A percentile compares a stretch with the other conserved stretches of the same genome.
Conservation (phyloP, 2,888 invertebrate genomes). For the Polyploca ridens region DNA sequence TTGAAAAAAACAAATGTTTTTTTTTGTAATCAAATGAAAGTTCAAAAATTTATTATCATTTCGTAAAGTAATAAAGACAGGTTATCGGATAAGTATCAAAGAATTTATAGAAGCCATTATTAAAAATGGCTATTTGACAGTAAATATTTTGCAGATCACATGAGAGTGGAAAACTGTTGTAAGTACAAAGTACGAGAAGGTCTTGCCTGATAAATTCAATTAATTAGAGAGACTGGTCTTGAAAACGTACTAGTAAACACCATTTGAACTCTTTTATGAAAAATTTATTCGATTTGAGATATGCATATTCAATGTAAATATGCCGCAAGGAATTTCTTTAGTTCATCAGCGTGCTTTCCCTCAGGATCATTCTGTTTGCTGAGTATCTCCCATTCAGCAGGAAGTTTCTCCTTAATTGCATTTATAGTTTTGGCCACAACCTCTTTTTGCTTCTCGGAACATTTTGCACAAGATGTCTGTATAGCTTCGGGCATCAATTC, state of each 20-base stretch:
- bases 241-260: not conserved
- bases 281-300: too few species aligned
- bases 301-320: conserved; percentile 18
- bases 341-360: conserved; percentile 80
- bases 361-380: conserved; percentile 86
- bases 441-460: conserved; percentile 85
- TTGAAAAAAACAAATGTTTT: too few species aligned
- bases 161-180: too few species aligned
- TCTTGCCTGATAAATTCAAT: too few species aligned
- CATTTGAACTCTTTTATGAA: not conserved
- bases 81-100: too few species aligned
- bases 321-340: conserved; percentile 65
- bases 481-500: conserved; percentile 54
- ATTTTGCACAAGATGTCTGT: conserved; percentile 82
- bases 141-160: too few species aligned
- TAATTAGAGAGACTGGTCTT: too few species aligned
- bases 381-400: conserved; percentile 85
- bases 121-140: too few species aligned
- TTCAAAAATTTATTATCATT: too few species aligned
- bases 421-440: conserved; percentile 83
- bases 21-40: not conserved
- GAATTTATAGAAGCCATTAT: too few species aligned
- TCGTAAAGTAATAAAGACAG: too few species aligned
- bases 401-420: conserved; percentile 84
- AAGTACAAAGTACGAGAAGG: too few species aligned